Evolutionary conservation across 2,888 invertebrate species (phyloP).

Genomic region (Lasioglossum lativentre): DNA sequence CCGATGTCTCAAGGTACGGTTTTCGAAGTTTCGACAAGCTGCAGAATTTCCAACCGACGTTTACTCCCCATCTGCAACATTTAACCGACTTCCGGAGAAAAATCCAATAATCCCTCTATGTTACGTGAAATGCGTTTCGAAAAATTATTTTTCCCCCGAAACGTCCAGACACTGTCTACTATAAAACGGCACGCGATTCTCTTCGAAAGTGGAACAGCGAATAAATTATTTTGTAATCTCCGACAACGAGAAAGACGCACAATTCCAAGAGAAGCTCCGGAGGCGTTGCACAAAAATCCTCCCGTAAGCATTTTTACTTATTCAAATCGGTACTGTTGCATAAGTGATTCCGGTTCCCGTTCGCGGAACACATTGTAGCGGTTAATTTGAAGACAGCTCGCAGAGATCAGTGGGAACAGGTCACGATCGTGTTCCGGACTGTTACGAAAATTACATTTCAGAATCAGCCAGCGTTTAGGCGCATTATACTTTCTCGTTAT

Average conservation of each 20-base stretch:
- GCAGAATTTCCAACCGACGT: background rate
- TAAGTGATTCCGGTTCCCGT: background rate
- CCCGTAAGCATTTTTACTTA: background rate
- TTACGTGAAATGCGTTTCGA: background rate
- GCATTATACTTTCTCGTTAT: background rate
- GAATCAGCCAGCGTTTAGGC: background rate
- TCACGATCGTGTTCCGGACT: background rate
- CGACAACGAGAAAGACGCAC: background rate
- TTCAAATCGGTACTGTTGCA: background rate
- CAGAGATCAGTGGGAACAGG: background rate
- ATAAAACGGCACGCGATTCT: too few species aligned
- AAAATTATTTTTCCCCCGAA: background rate
- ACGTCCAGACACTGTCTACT: too few species aligned
- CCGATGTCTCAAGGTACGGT: constrained; percentile 62
- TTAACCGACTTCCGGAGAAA: too few species aligned
- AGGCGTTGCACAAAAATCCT: background rate
- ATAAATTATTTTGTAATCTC: background rate
- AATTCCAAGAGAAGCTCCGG: too few species aligned
- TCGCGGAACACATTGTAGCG: background rate
- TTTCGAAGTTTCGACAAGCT: background rate
- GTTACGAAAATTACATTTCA: constrained; percentile 2
- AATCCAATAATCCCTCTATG: background rate
- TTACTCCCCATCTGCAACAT: background rate
- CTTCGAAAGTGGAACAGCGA: background rate
- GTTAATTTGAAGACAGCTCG: background rate